These are phyloP conservation scores for Pantelozetes paolii DNA, from an alignment of 2,888 invertebrate species.

Conservation along the genomic window DNA sequence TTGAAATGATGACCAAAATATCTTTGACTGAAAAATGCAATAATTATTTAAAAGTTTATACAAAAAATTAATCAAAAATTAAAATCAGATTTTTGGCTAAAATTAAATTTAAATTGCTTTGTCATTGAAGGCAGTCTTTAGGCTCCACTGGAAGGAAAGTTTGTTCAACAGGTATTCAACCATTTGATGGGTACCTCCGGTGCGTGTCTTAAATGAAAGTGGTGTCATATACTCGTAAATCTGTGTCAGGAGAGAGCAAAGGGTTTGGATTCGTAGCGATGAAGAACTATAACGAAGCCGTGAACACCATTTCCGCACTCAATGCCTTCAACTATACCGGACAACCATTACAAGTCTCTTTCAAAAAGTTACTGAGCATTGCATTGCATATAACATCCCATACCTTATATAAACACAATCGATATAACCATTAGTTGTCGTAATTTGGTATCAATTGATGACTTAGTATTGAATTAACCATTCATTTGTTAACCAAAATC, in stretches of 20 bases:
- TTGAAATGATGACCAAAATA: no score
- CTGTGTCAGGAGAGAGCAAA: constrained; percentile 51
- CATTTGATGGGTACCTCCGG: no score
- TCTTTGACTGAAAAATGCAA: no score
- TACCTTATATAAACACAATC: neutral
- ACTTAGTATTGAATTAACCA: constrained; percentile 9
- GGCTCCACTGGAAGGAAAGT: no score
- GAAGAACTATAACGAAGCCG: constrained; percentile 53
- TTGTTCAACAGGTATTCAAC: no score
- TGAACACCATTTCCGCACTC: constrained; percentile 52
- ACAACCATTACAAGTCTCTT: constrained; percentile 53
- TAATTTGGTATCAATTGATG: neutral
- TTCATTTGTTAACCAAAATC: neutral
- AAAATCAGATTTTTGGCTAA: no score
- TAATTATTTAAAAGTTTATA: no score
- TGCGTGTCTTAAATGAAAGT: no score
- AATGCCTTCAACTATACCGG: constrained; percentile 52
- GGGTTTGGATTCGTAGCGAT: constrained; percentile 55
- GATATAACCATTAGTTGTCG: neutral
- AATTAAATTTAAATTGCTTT: no score
- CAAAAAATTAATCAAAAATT: no score
- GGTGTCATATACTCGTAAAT: no score
- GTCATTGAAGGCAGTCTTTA: no score
- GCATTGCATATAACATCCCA: neutral
- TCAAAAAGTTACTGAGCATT: constrained; percentile 47